phyloP scores from a whole-genome alignment of 2,888 invertebrate genomes.

The Rotaria socialis region DNA sequence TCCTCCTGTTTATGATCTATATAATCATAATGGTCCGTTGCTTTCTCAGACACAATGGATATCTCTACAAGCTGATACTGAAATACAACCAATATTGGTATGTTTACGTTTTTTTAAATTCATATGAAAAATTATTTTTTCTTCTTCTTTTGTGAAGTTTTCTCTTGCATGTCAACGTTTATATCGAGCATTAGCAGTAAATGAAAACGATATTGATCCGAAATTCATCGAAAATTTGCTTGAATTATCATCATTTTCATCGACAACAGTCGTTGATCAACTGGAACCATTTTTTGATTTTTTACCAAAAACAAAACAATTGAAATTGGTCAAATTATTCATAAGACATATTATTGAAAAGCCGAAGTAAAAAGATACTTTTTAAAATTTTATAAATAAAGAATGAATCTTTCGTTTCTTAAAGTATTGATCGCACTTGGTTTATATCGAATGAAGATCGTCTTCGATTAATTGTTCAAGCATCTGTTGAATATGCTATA shows the following conservation, averaged over 20 bases:
- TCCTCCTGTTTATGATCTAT: neutral
- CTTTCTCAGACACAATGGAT: neutral
- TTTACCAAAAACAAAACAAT: neutral
- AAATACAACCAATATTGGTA: neutral
- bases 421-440: neutral
- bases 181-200: neutral
- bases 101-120: neutral
- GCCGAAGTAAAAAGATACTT: neutral
- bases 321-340: neutral
- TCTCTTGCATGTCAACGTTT: constrained; percentile 7
- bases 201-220: neutral
- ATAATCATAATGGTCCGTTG: neutral
- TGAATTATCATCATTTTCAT: neutral
- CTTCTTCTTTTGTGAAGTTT: neutral
- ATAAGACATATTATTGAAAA: neutral
- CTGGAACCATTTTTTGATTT: neutral
- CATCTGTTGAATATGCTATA: neutral
- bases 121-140: neutral
- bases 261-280: neutral
- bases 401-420: no score
- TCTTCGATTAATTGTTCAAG: constrained; percentile 10
- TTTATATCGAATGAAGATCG: neutral
- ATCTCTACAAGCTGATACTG: neutral
- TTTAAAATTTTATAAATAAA: neutral
- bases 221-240: neutral